A percentile compares a stretch with the other conserved stretches of the same genome.
Evolutionary conservation across 1,140 invertebrate genomes (phyloP).

Genomic region (Zaprionus gabonicus): DNA sequence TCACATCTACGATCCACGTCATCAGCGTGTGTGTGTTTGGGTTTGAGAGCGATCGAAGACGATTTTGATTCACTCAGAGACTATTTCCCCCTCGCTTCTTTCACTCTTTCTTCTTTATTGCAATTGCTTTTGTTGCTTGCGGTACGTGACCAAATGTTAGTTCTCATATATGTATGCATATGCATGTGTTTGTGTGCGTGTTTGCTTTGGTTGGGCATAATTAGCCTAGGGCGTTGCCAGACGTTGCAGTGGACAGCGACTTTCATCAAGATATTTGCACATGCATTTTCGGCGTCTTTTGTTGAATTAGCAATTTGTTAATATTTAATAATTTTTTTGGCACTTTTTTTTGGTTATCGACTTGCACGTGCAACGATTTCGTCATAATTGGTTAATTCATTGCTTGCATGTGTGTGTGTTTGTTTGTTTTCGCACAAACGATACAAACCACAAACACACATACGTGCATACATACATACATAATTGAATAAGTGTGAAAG

Average conservation of each 20-base stretch:
- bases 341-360: background rate
- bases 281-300: conserved; percentile 22
- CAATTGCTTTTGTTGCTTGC: background rate
- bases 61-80: conserved; percentile 1
- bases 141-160: conserved; percentile 30
- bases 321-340: background rate
- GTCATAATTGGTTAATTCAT: background rate
- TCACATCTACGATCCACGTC: background rate
- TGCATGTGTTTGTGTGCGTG: background rate
- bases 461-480: background rate
- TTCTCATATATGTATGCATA: background rate
- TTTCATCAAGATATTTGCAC: conserved; percentile 27
- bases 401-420: background rate
- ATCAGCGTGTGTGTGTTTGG: background rate
- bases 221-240: conserved; percentile 42
- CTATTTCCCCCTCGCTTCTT: background rate
- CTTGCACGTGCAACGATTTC: conserved; percentile 9
- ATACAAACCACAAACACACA: background rate
- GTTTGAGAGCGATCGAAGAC: background rate
- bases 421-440: background rate
- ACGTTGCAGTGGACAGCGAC: background rate
- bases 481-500: background rate
- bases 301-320: background rate
- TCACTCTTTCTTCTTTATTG: background rate
- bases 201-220: conserved; percentile 28